Base-by-base conservation (phyloP, 2,113 vertebrate genomes). In the Austrofundulus limnaeus region DNA sequence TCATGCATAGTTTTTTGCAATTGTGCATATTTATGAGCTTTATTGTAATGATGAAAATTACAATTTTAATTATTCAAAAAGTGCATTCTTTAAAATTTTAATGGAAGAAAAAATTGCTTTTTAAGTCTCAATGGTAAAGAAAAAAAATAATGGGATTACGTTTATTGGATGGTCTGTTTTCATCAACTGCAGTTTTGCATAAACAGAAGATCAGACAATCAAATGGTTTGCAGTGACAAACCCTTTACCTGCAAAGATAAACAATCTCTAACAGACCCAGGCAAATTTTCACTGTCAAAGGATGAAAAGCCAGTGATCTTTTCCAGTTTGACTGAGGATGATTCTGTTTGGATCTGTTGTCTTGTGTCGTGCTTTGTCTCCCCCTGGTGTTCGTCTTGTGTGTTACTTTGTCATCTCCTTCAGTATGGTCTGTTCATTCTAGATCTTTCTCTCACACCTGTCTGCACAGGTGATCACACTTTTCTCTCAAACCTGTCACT, bases 171-270 rank as follows among this genome's bases (percentile, higher is more conserved):
- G 13, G 0, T 60, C 72, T 16, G 24, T 72, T 16, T 50, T 42
- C 20, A 66, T 87, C 34, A 19, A 5, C 49, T 82, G 82, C 66
- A 47, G 23, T 10, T 71, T 70, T 43, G 21, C 54, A 23, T 16
- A 2, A 48, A 0, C 3, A 5, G 19, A 65, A 20, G 0, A 43
- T n/a, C n/a, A 58, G n/a, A 1, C 37, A 10, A 0, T 13, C 0
- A 34, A 5, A 34, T 37, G 2, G 63, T 87, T 25, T 85, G 75
- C 21, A 78, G 37, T 65, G 45, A 66, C 14, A 28, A 25, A 34
- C 31, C 9, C 1, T 25, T 20, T 3, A 3, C 11, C 5, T 84
- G 72, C 21, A 28, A 0, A 10, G 20, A 34, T 55, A 0, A 42
- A 12, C 39, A 51, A 58, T 71, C 37, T 0, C 39, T 8, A 5